Evolutionary conservation across 2,113 vertebrate species (phyloP), one percentile per base, ranked within the genome.

Genomic region (Aepyceros melampus): DNA sequence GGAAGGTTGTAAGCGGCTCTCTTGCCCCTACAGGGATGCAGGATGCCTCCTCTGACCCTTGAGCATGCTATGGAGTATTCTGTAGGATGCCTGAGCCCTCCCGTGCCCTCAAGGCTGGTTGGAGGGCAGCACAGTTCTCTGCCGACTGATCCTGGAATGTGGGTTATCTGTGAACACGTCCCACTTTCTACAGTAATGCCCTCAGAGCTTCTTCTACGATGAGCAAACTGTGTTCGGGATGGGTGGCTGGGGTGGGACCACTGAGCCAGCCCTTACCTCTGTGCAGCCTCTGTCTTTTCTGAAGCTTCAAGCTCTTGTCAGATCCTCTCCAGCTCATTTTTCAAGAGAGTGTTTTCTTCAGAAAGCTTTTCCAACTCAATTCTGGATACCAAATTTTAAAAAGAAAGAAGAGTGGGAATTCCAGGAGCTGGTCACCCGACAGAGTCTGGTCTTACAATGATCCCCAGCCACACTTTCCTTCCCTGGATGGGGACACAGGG

Each of bases 331-430:
- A 99, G 94, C 2, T 99, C 98, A 95, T 98, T 99, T 98, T 99
- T 99, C 74, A 99, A 98, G 12, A 98, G 96, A 3, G 21, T 29
- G 43, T 99, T 99, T 98, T 99, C 99, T 40, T 99, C 98, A 81
- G 98, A 98, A 53, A 99, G 97, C 92, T 96, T 97, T 94, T 99
- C 98, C 85, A 99, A 98, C 93, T 99, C 97, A 51, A 95, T 87
- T 97, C 99, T 99, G 97, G 76, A 45, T 40, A 76, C 33, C 51
- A 90, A 97, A 43, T 96, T 51, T 84, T 33, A 78, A 74, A 58
- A 62, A 87, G 29, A 47, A 36, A 13, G 43, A 43, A 89, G 31
- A 25, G 5, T 96, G 78, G 83, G 62, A 14, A n/a, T 21, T 7
- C 29, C 8, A 60, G n/a, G 25, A 56, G 51, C 47, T 29, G 45